These are phyloP conservation scores for Helostoma temminkii DNA, from an alignment of 2,797 vertebrate species.

Conservation along the genomic window DNA sequence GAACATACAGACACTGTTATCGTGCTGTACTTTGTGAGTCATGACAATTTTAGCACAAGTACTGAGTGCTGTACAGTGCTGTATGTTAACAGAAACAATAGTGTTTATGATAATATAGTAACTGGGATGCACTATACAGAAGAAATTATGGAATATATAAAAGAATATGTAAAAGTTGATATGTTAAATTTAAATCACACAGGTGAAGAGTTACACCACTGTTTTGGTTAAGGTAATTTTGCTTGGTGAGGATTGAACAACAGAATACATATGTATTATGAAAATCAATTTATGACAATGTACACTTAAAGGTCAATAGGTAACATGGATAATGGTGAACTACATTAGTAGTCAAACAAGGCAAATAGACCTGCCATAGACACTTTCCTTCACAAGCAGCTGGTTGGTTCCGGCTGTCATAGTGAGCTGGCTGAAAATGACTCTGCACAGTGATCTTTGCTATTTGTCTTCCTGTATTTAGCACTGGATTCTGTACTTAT, in stretches of 20 bases:
- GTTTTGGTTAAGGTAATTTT: background rate
- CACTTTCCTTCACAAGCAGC: too few species aligned
- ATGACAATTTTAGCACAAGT: background rate
- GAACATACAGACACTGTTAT: conserved; percentile 8
- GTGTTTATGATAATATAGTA: background rate
- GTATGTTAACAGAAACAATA: conserved; percentile 7
- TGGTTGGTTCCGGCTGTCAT: background rate
- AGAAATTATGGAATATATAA: too few species aligned
- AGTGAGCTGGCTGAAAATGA: background rate
- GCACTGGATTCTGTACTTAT: too few species aligned
- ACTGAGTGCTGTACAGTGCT: background rate
- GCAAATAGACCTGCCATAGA: too few species aligned
- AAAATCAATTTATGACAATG: background rate
- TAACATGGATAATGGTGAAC: too few species aligned
- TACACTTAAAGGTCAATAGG: too few species aligned
- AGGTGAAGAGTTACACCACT: rapidly evolving
- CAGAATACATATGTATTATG: background rate
- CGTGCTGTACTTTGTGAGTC: conserved; percentile 7
- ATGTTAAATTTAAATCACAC: background rate
- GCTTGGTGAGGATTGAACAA: too few species aligned
- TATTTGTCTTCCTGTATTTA: background rate
- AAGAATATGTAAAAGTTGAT: too few species aligned
- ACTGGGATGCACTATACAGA: background rate
- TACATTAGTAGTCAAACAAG: too few species aligned
- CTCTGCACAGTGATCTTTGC: background rate